Percentiles rank a stretch among this genome's conserved stretches.
phyloP scores from a whole-genome alignment of 2,888 invertebrate genomes.

The Metellina segmentata region DNA sequence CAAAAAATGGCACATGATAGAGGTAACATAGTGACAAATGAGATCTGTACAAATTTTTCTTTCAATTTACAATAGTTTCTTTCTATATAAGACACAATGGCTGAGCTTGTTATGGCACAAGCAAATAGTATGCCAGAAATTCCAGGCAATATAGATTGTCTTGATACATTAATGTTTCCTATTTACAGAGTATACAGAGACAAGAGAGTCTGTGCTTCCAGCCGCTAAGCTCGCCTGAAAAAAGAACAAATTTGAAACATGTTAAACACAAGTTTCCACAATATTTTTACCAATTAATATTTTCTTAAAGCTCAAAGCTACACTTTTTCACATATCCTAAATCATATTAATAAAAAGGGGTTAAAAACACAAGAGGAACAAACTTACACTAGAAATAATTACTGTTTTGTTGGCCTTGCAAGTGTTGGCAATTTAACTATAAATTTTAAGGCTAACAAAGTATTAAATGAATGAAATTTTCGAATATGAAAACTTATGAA shows the following conservation, averaged over 20 bases:
- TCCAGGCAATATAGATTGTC: conserved; percentile 12
- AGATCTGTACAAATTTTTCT: conserved; percentile 55
- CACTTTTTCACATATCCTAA: too few relatives aligned
- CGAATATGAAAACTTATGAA: too few relatives aligned
- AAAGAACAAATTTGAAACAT: not conserved
- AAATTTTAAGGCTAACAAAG: too few relatives aligned
- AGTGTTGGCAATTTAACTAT: too few relatives aligned
- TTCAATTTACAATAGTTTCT: conserved; percentile 20
- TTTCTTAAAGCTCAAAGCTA: too few relatives aligned
- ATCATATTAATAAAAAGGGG: too few relatives aligned
- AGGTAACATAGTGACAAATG: conserved; percentile 50
- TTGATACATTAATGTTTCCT: conserved; percentile 59
- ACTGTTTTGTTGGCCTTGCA: too few relatives aligned
- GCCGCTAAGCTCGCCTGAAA: conserved; percentile 86
- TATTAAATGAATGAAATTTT: too few relatives aligned
- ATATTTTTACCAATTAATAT: too few relatives aligned
- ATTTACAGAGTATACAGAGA: conserved; percentile 87
- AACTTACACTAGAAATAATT: too few relatives aligned
- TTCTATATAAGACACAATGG: conserved; percentile 54
- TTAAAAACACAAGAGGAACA: too few relatives aligned
- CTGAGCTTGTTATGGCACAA: conserved; percentile 33
- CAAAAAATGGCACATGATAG: conserved; percentile 54
- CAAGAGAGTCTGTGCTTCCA: conserved; percentile 91
- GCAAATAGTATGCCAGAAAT: not conserved
- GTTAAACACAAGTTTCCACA: too few relatives aligned